A percentile compares a stretch with the other conserved stretches of the same genome.
Conservation (phyloP, 2,797 vertebrate species). For the Sparidentex hasta region DNA sequence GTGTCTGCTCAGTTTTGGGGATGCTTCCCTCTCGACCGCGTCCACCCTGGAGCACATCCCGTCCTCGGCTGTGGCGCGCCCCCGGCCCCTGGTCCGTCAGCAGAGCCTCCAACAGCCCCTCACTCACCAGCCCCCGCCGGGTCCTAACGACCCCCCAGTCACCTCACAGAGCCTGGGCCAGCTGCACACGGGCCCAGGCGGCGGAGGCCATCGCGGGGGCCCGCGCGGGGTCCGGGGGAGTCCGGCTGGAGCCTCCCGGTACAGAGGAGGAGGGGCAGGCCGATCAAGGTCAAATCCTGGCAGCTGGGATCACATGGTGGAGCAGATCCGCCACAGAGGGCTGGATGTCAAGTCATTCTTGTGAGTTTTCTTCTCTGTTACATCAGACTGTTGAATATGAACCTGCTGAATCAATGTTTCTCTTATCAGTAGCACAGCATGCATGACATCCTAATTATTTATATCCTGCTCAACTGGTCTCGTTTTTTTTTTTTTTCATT, state of each 20-base stretch:
- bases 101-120: slow-evolving; percentile 99
- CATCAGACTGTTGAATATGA: not conserved
- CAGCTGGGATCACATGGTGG: slow-evolving; percentile 99
- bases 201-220: slow-evolving; percentile 89
- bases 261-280: slow-evolving; percentile 89
- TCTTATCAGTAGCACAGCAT: not conserved
- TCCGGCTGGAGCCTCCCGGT: slow-evolving; percentile 90
- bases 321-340: slow-evolving; percentile 97
- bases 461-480: not conserved
- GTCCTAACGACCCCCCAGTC: slow-evolving; percentile 94
- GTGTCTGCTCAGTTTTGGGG: slow-evolving; percentile 78
- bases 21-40: slow-evolving; percentile 91
- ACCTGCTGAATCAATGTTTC: not conserved
- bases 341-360: slow-evolving; percentile 99
- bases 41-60: slow-evolving; percentile 99
- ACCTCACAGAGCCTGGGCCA: slow-evolving; percentile 99
- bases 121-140: slow-evolving; percentile 93
- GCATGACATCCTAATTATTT: not conserved
- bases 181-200: slow-evolving; percentile 91
- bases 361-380: slow-evolving; percentile 85
- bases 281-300: slow-evolving; percentile 96
- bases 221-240: slow-evolving; percentile 91
- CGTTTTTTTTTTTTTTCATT: not conserved
- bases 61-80: slow-evolving; percentile 92
- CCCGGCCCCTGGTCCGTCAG: slow-evolving; percentile 95